These are phyloP conservation scores for Stigmatopora argus DNA, from an alignment of 2,113 vertebrate species.

Conservation along the genomic window DNA sequence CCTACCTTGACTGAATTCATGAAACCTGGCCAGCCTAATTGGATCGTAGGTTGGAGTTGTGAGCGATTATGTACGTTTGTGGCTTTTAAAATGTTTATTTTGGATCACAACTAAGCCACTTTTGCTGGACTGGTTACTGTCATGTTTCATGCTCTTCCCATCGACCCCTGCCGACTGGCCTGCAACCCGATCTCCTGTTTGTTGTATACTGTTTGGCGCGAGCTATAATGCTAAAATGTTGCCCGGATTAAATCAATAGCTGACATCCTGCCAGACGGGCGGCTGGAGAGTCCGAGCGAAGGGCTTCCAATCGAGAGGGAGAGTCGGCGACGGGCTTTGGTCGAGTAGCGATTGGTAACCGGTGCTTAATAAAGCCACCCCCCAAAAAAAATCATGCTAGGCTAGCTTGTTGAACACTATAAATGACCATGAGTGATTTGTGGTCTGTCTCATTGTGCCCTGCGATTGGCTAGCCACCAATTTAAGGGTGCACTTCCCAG, in stretches of 20 bases:
- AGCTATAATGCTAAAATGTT: conserved; percentile 65
- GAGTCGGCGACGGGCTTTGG: conserved; percentile 11
- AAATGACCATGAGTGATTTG: no score
- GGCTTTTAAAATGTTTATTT: background rate
- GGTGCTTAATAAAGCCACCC: conserved; percentile 9
- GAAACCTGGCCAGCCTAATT: conserved; percentile 34
- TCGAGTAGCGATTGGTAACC: conserved; percentile 24
- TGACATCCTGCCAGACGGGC: conserved; percentile 66
- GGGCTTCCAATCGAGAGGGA: conserved; percentile 15
- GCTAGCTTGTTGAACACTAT: no score
- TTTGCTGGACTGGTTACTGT: conserved; percentile 20
- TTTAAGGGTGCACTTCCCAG: no score
- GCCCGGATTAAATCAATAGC: conserved; percentile 64
- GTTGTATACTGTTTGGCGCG: conserved; percentile 62
- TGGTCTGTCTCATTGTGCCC: no score
- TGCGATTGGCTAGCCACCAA: no score
- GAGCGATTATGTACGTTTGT: background rate
- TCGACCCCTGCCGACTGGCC: conserved; percentile 24
- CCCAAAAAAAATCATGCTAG: no score
- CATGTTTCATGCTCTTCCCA: conserved; percentile 38
- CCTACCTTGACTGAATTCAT: conserved; percentile 63
- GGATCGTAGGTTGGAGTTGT: background rate
- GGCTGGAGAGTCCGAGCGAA: conserved; percentile 36
- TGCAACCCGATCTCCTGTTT: conserved; percentile 67
- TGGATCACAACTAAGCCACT: background rate